Base-by-base conservation (phyloP, 2,888 invertebrate species). In the Drosophila sordidula region DNA sequence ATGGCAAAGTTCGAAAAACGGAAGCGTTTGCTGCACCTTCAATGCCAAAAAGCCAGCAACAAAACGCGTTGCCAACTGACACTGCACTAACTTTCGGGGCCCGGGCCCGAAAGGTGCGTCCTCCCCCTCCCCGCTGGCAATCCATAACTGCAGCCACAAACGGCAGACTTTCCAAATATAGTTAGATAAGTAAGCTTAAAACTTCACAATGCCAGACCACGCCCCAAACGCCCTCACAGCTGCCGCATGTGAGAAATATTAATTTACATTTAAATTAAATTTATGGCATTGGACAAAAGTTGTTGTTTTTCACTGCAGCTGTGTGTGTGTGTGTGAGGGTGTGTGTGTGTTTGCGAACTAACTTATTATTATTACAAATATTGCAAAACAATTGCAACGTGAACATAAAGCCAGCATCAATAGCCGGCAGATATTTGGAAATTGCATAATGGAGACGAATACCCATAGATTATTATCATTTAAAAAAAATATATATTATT, bases 191-290 rank as follows among this genome's bases (percentile, higher is more conserved):
- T 76, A 46, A 76, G 73, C 80, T 76, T 63, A 68, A 68, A 82
- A 80, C 58, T 75, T 79, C 71, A 32, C 45, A 38, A 75, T 46
- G 56, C 61, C 46, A 18, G 5, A 5, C 18, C 32, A 1, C 11
- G 4, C 14, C 18, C 29, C 6, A 29, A 26, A 8, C 8, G 8
- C 29, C 9, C 29, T 4, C 8, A n/a, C 6, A 25, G 41, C 44
- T 12, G 47, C 9, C 36, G 70, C 41, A 57, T 74, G 49, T 69
- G 62, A 38, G 62, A 66, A 50, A 79, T 75, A 77, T 87, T 75
- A 78, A 83, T 87, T 84, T 86, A 68, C 75, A 80, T 86, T 79
- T 79, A 78, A 78, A 80, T 80, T 39, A 70, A 78, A 78, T 73
- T 67, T 59, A 59, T 70, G 70, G 39, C 73, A 76, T 78, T 66